Evolutionary conservation across 2,888 invertebrate species (phyloP), one percentile per base, ranked within the genome.

Genomic region (Diachrysia chrysitis): DNA sequence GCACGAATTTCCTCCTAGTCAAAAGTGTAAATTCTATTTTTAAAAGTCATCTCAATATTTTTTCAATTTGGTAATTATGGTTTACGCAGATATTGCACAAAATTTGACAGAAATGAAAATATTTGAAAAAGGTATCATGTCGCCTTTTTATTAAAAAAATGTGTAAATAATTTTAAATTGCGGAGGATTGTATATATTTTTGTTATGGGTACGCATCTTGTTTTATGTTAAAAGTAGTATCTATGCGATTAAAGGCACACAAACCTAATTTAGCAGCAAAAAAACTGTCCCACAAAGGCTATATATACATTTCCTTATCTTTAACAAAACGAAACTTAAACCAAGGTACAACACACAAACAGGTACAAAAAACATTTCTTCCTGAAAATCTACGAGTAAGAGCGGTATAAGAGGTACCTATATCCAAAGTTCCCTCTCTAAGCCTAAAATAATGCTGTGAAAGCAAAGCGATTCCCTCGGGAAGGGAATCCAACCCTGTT

Each of bases 371-470:
- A 25, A 53, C 56, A 66, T 63, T 66, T 46, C 59, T 66, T 46
- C 59, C 67, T 63, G 25, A 55, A 71, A 76, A 68, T 66, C 64
- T 66, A 55, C 42, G 37, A 59, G 73, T 73, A 81, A 75, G 64
- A 66, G 35, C 71, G 66, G 63, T 35, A 66, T 66, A 64, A 75
- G 62, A 68, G 32, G 66, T 68, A 59, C 54, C n/a, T n/a, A 37
- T 16, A 16, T n/a, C 42, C 42, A 73, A 78, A 73, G 66, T 71
- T 83, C 60, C 65, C 70, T 61, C 63, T 66, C 63, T 77, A 73
- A 80, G 79, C 75, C 79, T 76, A 81, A 84, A 82, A 85, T 83
- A 84, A 84, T 81, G 78, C 84, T 76, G 71, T 72, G 73, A 79
- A 81, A 81, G 76, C 77, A 76, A 62, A 58, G 69, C 71, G 37